A percentile compares a stretch with the other conserved stretches of the same genome.
These are phyloP conservation scores for human DNA, from an alignment of 2,113 vertebrate species.

Conservation along the genomic window GRCh38 chr4:93510501-93511000, in stretches of 20 bases:
- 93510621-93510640: neutral
- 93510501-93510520: neutral
- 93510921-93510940: neutral
- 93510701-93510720: neutral
- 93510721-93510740: neutral
- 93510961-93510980: too few species aligned
- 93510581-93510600: neutral
- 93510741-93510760: neutral
- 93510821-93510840: too few species aligned
- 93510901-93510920: neutral
- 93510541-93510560: neutral
- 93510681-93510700: neutral
- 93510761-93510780: neutral
- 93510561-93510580: neutral
- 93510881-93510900: neutral
- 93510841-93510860: neutral
- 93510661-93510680: neutral
- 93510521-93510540: neutral
- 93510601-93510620: neutral
- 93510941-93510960: too few species aligned
- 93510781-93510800: neutral
- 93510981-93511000: too few species aligned
- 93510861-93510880: neutral
- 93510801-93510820: neutral
- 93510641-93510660: neutral